Percentiles rank a stretch among this genome's conserved stretches.
Evolutionary conservation across 2,888 invertebrate species (phyloP).

Genomic region (Drosophila planitibia): DNA sequence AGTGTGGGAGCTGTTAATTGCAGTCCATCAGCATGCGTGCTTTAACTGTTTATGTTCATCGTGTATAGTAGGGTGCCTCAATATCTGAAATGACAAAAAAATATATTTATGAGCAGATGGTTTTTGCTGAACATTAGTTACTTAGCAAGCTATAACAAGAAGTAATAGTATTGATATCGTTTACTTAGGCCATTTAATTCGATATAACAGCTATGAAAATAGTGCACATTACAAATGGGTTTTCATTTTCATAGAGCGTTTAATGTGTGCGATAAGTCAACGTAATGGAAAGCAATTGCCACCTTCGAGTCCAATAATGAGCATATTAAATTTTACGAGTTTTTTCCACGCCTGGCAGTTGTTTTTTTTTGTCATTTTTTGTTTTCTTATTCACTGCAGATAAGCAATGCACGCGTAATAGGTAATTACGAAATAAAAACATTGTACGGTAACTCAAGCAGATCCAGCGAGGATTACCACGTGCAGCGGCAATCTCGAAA

Average conservation of each 20-base stretch:
- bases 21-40: neutral
- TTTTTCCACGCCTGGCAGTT: constrained; percentile 32
- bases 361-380: constrained; percentile 8
- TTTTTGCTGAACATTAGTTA: neutral
- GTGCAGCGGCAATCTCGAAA: constrained; percentile 62
- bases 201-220: neutral
- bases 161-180: neutral
- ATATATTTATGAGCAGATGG: neutral
- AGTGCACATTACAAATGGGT: neutral
- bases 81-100: neutral
- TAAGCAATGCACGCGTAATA: constrained; percentile 41
- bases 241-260: neutral
- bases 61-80: constrained; percentile 13
- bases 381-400: constrained; percentile 16
- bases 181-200: neutral
- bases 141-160: neutral
- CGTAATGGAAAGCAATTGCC: constrained; percentile 55
- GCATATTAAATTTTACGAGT: constrained; percentile 40
- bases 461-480: constrained; percentile 51
- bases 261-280: constrained; percentile 23
- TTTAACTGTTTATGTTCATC: neutral
- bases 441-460: constrained; percentile 40
- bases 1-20: constrained; percentile 3
- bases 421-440: constrained; percentile 56
- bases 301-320: constrained; percentile 33